These are phyloP conservation scores for Centruroides sculpturatus DNA, from an alignment of 1,140 invertebrate genomes.

Conservation along the genomic window DNA sequence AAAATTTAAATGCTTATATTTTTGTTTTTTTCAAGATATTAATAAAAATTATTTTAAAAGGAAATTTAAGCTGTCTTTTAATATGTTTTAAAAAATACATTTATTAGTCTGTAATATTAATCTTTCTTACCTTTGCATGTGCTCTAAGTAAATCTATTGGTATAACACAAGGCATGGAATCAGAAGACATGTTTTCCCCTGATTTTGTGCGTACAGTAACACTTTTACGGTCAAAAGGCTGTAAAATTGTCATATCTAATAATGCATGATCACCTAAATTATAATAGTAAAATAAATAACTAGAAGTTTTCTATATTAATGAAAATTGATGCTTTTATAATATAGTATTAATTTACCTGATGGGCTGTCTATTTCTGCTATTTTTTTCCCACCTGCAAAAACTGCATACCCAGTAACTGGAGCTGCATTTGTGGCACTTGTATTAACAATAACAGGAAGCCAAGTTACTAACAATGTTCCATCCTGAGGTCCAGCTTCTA, in stretches of 20 bases:
- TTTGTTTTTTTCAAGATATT: no score
- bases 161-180: conserved; percentile 79
- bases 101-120: not conserved
- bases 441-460: conserved; percentile 71
- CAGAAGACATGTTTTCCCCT: conserved; percentile 78
- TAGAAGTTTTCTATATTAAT: no score
- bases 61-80: no score
- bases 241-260: conserved; percentile 81
- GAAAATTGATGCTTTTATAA: no score
- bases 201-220: conserved; percentile 94
- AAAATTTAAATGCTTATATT: no score
- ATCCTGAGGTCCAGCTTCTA: conserved; percentile 95
- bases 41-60: no score
- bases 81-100: no score
- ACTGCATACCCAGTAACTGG: conserved; percentile 90
- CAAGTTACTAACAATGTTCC: conserved; percentile 95
- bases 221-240: conserved; percentile 70
- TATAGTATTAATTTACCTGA: conserved; percentile 43
- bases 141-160: conserved; percentile 38
- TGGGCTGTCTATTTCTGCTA: conserved; percentile 91
- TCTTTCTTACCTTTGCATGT: conserved; percentile 6
- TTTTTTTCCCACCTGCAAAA: conserved; percentile 93
- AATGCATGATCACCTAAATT: conserved; percentile 78
- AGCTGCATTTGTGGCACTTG: conserved; percentile 53
- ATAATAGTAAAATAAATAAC: no score